Conservation (phyloP, 2,888 invertebrate genomes). For the Lissocephala sabroskyi region DNA sequence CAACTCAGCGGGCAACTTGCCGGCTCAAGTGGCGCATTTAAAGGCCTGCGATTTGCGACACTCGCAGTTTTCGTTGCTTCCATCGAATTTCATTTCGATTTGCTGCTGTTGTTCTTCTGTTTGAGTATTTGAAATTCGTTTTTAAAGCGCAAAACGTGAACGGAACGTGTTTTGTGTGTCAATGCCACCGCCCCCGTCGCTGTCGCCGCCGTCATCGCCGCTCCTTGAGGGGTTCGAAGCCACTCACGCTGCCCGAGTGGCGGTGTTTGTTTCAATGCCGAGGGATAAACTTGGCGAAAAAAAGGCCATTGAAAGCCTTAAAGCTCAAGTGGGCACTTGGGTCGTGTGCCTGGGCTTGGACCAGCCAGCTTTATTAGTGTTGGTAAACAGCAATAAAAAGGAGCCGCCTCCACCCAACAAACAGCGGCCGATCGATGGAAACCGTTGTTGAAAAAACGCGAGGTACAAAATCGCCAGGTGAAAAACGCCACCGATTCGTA, state of each 20-base stretch:
- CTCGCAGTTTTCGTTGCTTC: conserved; percentile 38
- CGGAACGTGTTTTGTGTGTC: conserved; percentile 35
- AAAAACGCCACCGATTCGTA: too few species aligned
- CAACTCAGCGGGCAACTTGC: conserved; percentile 32
- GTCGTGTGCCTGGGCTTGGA: conserved; percentile 40
- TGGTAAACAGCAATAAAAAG: conserved; percentile 39
- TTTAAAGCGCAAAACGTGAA: conserved; percentile 32
- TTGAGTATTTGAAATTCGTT: conserved; percentile 22
- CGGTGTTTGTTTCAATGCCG: conserved; percentile 46
- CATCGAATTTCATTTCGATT: conserved; percentile 25
- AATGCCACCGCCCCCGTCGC: conserved; percentile 30
- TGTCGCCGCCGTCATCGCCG: too few species aligned
- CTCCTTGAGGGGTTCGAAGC: background rate
- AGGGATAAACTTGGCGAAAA: background rate
- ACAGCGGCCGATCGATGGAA: too few species aligned
- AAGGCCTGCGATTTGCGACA: conserved; percentile 68
- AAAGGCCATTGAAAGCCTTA: too few species aligned
- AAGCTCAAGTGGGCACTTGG: conserved; percentile 44
- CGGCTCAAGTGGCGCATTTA: conserved; percentile 67
- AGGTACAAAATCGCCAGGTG: too few species aligned
- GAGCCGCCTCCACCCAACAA: too few species aligned
- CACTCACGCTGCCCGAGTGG: conserved; percentile 29
- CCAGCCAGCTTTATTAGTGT: conserved; percentile 55
- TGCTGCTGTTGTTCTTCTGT: conserved; percentile 15
- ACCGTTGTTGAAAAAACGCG: too few species aligned